Percentiles rank a stretch among this genome's conserved stretches.
phyloP scores from a whole-genome alignment of 2,888 invertebrate genomes.

The Drosophila tanythrix region DNA sequence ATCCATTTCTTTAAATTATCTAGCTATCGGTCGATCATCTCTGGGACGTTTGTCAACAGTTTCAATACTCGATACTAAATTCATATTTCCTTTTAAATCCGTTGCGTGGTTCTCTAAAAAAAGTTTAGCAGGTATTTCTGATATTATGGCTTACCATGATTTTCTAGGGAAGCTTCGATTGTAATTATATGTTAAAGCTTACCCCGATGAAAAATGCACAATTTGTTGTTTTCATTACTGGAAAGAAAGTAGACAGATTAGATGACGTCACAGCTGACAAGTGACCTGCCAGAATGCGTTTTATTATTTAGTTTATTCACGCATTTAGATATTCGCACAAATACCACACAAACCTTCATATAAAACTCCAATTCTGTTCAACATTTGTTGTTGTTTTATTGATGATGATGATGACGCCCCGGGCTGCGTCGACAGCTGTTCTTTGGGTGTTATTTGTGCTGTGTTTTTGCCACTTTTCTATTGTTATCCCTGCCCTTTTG shows the following conservation, averaged over 20 bases:
- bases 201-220: no score
- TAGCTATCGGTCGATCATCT: no score
- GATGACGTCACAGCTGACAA: neutral
- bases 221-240: no score
- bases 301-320: neutral
- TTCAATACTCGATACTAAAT: no score
- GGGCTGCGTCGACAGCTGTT: constrained; percentile 65
- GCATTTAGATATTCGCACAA: neutral
- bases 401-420: constrained; percentile 22
- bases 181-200: no score
- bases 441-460: constrained; percentile 64
- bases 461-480: constrained; percentile 62
- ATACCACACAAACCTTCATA: no score
- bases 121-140: no score
- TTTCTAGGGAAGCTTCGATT: no score
- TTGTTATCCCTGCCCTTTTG: constrained; percentile 43
- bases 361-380: neutral
- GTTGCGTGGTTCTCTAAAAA: no score
- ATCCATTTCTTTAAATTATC: neutral
- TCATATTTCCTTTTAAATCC: no score
- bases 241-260: neutral
- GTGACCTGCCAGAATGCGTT: neutral
- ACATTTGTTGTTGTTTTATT: neutral
- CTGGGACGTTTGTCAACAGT: no score
- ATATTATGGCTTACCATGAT: no score